These are phyloP conservation scores for Ypsolopha scabrella DNA, from an alignment of 2,888 invertebrate genomes.

Conservation along the genomic window DNA sequence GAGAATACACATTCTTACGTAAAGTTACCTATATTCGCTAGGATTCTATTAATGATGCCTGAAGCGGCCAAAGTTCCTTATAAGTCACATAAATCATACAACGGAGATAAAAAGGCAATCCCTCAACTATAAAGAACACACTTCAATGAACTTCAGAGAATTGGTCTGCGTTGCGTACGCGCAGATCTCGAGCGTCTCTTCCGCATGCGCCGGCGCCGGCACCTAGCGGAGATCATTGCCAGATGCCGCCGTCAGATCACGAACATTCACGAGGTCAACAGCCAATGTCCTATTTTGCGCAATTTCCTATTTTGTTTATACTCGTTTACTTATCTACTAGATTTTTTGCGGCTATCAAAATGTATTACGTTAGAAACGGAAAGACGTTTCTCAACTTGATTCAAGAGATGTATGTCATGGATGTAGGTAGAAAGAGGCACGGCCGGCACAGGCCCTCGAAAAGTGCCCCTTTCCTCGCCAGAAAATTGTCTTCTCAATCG, in stretches of 20 bases:
- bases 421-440: too few species aligned
- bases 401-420: too few species aligned
- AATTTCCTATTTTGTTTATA: conserved; percentile 9
- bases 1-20: too few species aligned
- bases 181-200: conserved; percentile 28
- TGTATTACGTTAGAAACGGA: neutral
- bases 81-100: too few species aligned
- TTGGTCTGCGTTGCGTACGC: conserved; percentile 23
- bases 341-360: neutral
- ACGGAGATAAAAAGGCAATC: too few species aligned
- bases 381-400: too few species aligned
- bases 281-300: conserved; percentile 64
- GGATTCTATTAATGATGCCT: too few species aligned
- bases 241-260: conserved; percentile 60
- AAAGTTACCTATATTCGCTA: too few species aligned
- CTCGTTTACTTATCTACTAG: neutral
- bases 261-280: conserved; percentile 54
- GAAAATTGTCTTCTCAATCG: too few species aligned
- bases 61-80: too few species aligned
- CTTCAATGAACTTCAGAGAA: neutral
- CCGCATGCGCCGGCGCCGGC: conserved; percentile 42
- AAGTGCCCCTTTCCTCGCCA: too few species aligned
- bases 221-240: conserved; percentile 60
- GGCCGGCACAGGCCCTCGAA: too few species aligned
- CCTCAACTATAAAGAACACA: neutral